Conservation (phyloP, 2,113 vertebrate species). For the Neotoma lepida region DNA sequence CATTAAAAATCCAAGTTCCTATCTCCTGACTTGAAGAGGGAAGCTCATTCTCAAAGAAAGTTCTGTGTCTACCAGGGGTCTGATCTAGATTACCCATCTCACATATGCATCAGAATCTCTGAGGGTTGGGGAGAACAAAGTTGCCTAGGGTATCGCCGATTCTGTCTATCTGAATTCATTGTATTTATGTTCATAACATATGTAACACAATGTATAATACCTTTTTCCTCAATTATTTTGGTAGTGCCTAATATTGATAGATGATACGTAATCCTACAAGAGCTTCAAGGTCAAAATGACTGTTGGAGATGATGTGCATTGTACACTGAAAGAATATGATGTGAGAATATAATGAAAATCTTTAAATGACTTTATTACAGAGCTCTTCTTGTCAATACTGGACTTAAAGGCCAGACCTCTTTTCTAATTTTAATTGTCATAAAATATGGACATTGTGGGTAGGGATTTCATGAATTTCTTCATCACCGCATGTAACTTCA, state of each 20-base stretch:
- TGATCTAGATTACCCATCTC: neutral
- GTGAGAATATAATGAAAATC: neutral
- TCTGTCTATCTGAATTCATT: neutral
- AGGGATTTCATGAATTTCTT: neutral
- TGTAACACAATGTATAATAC: neutral
- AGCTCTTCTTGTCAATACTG: neutral
- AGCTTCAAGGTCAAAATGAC: neutral
- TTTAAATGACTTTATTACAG: neutral
- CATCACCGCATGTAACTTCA: neutral
- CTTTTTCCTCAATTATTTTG: neutral
- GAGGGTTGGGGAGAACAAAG: neutral
- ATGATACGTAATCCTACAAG: neutral
- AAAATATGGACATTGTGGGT: neutral
- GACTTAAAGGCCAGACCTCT: neutral
- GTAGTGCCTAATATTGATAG: neutral
- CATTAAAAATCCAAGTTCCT: neutral
- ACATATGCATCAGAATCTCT: neutral
- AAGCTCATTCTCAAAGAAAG: neutral
- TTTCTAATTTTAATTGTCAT: neutral
- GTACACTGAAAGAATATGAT: neutral
- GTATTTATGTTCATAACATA: neutral
- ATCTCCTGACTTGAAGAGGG: neutral
- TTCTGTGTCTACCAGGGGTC: neutral
- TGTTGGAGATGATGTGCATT: neutral
- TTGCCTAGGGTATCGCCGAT: fast-evolving